A percentile compares a stretch with the other conserved stretches of the same genome.
These are phyloP conservation scores for Pholis gunnellus DNA, from an alignment of 2,113 vertebrate species.

Conservation along the genomic window DNA sequence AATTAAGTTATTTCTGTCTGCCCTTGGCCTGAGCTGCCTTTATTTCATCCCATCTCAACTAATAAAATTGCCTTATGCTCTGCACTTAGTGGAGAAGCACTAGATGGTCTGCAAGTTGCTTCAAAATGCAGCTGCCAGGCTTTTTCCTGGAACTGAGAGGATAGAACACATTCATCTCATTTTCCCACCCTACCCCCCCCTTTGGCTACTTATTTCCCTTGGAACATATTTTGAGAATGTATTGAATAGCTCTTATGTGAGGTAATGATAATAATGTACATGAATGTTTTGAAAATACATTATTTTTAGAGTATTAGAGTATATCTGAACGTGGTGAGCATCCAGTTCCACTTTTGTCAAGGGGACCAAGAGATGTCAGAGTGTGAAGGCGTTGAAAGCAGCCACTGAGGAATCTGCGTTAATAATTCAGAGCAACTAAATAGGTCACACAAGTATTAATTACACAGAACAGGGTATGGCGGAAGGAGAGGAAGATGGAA, in stretches of 20 bases:
- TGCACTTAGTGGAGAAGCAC: slow-evolving; percentile 39
- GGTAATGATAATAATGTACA: neutral
- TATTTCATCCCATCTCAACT: slow-evolving; percentile 35
- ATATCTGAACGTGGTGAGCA: neutral
- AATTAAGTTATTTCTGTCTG: slow-evolving; percentile 56
- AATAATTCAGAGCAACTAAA: slow-evolving; percentile 67
- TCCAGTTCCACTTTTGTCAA: neutral
- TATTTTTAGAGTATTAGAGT: neutral
- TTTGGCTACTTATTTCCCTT: neutral
- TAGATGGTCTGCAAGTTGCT: slow-evolving; percentile 26
- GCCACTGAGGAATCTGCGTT: slow-evolving; percentile 43
- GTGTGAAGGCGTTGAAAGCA: slow-evolving; percentile 33
- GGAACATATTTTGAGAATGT: slow-evolving; percentile 4
- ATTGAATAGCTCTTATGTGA: slow-evolving; percentile 4
- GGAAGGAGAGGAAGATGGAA: slow-evolving; percentile 8
- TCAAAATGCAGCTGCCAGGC: slow-evolving; percentile 23
- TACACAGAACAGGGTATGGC: slow-evolving; percentile 41
- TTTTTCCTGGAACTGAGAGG: slow-evolving; percentile 19
- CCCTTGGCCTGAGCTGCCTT: slow-evolving; percentile 33
- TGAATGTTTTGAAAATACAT: neutral
- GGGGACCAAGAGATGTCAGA: slow-evolving; percentile 24
- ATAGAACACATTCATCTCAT: slow-evolving; percentile 22
- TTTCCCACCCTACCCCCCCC: neutral
- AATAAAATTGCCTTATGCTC: slow-evolving; percentile 41
- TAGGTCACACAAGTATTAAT: slow-evolving; percentile 70